phyloP scores from a whole-genome alignment of 92 coral and sea anemone species.

The Zoanthus sociatus region DNA sequence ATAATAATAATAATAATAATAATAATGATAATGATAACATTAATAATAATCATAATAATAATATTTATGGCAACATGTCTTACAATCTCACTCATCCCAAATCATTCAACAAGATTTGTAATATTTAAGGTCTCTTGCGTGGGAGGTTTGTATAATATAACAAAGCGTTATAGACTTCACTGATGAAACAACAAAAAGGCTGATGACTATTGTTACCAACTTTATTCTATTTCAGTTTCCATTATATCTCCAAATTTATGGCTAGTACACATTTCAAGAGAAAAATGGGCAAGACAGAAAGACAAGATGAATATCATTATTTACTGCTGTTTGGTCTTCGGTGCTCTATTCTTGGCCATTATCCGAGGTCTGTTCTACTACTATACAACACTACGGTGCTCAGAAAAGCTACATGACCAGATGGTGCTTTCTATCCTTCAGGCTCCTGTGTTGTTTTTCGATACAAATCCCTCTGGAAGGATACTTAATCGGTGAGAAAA shows the following conservation, averaged over 20 bases:
- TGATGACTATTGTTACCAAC: too few species aligned
- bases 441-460: constrained; percentile 86
- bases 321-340: constrained; percentile 85
- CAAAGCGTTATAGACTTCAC: too few species aligned
- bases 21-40: too few species aligned
- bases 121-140: too few species aligned
- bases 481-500: constrained; percentile 73
- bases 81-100: too few species aligned
- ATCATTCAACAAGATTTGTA: too few species aligned
- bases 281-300: constrained; percentile 91
- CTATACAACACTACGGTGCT: constrained; percentile 83
- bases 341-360: constrained; percentile 86
- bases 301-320: constrained; percentile 86
- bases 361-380: constrained; percentile 83
- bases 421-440: constrained; percentile 89
- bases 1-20: too few species aligned
- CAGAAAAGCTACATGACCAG: constrained; percentile 85
- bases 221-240: constrained; percentile 60
- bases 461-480: constrained; percentile 90
- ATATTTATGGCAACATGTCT: too few species aligned
- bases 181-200: too few species aligned
- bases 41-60: too few species aligned
- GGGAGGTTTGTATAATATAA: too few species aligned
- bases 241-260: constrained; percentile 92
- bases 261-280: constrained; percentile 87